Conservation (phyloP, 1,140 invertebrate species). For the Zaprionus capensis region DNA sequence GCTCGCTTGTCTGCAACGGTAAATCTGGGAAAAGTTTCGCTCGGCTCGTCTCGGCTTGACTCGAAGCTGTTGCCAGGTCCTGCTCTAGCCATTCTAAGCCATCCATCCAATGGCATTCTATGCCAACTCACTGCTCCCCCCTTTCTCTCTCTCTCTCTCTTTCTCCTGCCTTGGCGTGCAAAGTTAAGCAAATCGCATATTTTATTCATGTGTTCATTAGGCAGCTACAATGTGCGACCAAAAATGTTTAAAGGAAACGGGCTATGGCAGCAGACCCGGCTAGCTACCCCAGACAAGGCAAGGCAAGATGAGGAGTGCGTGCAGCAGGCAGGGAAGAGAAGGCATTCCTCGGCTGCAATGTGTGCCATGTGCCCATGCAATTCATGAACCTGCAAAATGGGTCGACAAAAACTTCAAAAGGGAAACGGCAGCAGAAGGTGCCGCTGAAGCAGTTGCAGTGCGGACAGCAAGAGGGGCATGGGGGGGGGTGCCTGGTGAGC, state of each 20-base stretch:
- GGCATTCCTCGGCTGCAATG: constrained; percentile 1
- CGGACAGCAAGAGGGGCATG: no score
- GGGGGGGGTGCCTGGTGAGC: not conserved
- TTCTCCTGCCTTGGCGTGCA: constrained; percentile 59
- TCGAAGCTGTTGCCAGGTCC: constrained; percentile 24
- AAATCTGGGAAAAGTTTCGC: constrained; percentile 37
- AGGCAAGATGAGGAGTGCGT: constrained; percentile 7
- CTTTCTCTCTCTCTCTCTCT: constrained; percentile 14
- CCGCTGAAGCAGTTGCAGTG: constrained; percentile 13
- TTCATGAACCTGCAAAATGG: constrained; percentile 77
- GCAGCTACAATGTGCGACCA: constrained; percentile 82
- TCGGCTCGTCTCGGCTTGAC: not conserved
- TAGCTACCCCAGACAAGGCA: constrained; percentile 10
- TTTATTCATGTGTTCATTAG: constrained; percentile 83
- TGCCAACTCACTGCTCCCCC: not conserved
- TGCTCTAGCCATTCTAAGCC: constrained; percentile 24
- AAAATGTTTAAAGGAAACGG: constrained; percentile 80
- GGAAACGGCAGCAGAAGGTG: constrained; percentile 63
- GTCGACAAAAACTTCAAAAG: constrained; percentile 76
- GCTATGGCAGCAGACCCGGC: constrained; percentile 18
- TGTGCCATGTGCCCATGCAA: constrained; percentile 53
- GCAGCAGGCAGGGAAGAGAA: not conserved
- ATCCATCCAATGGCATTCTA: constrained; percentile 37
- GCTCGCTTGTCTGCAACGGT: constrained; percentile 18
- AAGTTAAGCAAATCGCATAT: constrained; percentile 83